Percentiles rank a stretch among this genome's conserved stretches.
phyloP scores from a whole-genome alignment of 2,113 vertebrate species.

The Accipiter cooperii region DNA sequence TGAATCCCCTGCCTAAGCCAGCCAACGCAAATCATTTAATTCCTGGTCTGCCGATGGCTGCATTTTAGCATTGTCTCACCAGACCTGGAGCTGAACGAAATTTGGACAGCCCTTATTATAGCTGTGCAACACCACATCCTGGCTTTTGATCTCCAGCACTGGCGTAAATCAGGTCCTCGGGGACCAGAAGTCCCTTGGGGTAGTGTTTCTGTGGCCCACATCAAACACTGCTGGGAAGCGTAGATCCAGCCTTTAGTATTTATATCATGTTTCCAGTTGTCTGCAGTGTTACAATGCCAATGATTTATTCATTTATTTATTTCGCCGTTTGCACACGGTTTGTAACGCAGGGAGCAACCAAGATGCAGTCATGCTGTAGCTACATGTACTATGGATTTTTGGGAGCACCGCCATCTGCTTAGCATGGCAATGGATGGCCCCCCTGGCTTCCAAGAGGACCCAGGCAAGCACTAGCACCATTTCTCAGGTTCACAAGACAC shows the following conservation, averaged over 20 bases:
- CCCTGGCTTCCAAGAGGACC: not conserved
- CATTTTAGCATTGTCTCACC: constrained; percentile 18
- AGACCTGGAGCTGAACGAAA: constrained; percentile 2
- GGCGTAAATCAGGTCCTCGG: constrained; percentile 1
- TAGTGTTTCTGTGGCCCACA: constrained; percentile 10
- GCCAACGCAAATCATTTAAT: constrained; percentile 2
- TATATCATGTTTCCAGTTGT: constrained; percentile 43
- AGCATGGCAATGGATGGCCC: not conserved
- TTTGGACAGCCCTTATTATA: not conserved
- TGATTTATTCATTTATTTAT: constrained; percentile 51
- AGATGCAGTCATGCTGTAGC: not conserved
- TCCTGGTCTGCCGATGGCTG: not conserved
- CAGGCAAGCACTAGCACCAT: not conserved
- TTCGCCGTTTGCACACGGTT: not conserved
- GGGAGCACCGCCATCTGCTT: not conserved
- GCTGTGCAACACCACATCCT: constrained; percentile 37
- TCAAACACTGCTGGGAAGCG: constrained; percentile 31
- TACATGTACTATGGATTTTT: not conserved
- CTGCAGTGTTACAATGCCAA: constrained; percentile 10
- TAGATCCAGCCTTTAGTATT: constrained; percentile 24
- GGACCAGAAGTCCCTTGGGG: constrained; percentile 13
- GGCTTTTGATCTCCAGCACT: constrained; percentile 44
- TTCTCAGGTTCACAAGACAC: too few relatives aligned
- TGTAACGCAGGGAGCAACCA: not conserved
- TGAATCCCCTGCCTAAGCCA: not conserved